Evolutionary conservation across 2,888 invertebrate species (phyloP).

Genomic region (Trichopoda pennipes): DNA sequence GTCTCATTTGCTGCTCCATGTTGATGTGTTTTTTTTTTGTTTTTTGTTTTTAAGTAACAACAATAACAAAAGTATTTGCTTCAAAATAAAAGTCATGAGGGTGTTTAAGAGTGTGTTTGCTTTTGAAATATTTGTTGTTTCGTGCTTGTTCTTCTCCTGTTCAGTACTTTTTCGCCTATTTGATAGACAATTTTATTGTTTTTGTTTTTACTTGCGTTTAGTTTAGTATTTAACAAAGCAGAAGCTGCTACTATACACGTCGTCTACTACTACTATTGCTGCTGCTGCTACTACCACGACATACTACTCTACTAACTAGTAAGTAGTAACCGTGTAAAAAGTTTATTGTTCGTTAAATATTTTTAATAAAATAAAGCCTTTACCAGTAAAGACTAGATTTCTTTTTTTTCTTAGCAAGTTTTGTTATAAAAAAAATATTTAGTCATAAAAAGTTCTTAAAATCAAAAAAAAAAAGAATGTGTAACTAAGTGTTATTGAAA

Average conservation of each 20-base stretch:
- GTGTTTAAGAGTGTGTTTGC: constrained; percentile 34
- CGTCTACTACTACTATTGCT: constrained; percentile 56
- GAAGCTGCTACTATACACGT: constrained; percentile 64
- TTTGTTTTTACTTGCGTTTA: constrained; percentile 64
- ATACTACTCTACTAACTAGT: constrained; percentile 27
- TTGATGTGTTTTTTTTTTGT: constrained; percentile 54
- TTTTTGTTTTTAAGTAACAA: no score
- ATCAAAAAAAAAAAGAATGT: neutral
- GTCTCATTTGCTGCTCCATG: constrained; percentile 54
- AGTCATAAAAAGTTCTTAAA: constrained; percentile 9
- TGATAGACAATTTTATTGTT: constrained; percentile 62
- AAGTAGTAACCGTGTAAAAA: constrained; percentile 44
- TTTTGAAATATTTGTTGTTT: constrained; percentile 27
- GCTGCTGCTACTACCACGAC: constrained; percentile 44
- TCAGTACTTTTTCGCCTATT: constrained; percentile 50
- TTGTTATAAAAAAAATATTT: neutral
- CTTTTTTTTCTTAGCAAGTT: constrained; percentile 8
- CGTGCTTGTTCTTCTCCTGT: constrained; percentile 24
- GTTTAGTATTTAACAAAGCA: constrained; percentile 67
- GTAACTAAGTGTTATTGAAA: no score
- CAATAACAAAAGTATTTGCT: constrained; percentile 20
- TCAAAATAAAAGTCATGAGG: constrained; percentile 46
- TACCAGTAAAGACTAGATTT: constrained; percentile 1
- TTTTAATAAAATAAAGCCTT: constrained; percentile 20
- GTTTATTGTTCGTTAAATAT: neutral